Conservation (phyloP, 2,888 invertebrate genomes). For the Automeris io region DNA sequence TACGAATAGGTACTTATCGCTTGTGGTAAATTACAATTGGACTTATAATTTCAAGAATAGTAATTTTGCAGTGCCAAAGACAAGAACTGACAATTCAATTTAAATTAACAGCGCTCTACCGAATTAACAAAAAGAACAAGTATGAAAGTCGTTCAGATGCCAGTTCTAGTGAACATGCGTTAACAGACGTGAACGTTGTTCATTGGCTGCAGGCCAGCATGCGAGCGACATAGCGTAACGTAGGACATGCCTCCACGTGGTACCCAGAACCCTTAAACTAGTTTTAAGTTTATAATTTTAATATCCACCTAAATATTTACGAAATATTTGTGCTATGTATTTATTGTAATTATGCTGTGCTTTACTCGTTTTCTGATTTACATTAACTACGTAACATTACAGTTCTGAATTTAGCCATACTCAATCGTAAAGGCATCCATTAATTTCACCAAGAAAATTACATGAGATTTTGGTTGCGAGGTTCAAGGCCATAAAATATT, state of each 20-base stretch:
- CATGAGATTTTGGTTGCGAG: constrained; percentile 30
- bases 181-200: constrained; percentile 27
- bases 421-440: no score
- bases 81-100: background rate
- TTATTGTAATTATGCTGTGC: no score
- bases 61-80: no score
- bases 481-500: constrained; percentile 59
- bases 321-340: no score
- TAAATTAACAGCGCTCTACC: background rate
- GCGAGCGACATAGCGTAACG: constrained; percentile 37
- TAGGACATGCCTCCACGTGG: constrained; percentile 31
- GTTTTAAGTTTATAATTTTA: no score
- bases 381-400: no score
- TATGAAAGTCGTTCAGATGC: constrained; percentile 24
- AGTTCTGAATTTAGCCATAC: no score
- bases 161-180: constrained; percentile 24
- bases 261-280: constrained; percentile 27
- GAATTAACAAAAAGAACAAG: constrained; percentile 19
- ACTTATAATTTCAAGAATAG: background rate
- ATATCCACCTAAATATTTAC: no score
- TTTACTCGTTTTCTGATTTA: no score
- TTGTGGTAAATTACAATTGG: no score
- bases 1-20: no score
- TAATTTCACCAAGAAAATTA: no score
- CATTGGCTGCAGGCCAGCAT: constrained; percentile 43